These are phyloP conservation scores for Myiothlypis chrysogaster DNA, from an alignment of 2,797 vertebrate species.

Conservation along the genomic window DNA sequence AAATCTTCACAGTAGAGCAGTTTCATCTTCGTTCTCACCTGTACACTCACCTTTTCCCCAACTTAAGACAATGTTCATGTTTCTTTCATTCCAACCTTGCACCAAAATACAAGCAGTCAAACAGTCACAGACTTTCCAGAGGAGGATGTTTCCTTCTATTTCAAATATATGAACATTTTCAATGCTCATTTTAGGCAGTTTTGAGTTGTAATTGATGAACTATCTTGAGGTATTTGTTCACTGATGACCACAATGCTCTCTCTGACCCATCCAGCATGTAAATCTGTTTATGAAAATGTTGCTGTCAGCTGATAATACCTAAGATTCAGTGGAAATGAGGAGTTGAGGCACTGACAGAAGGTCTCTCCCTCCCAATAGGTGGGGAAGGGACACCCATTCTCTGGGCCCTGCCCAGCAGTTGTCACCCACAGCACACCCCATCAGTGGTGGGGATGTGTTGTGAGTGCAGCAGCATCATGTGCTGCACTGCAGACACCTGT, in stretches of 20 bases:
- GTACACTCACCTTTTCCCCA: neutral
- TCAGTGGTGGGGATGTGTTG: accelerated
- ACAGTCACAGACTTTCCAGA: neutral
- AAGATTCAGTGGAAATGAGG: neutral
- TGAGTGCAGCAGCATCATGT: accelerated
- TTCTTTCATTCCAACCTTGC: neutral
- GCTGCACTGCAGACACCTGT: neutral
- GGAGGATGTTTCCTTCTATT: neutral
- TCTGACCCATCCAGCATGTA: accelerated
- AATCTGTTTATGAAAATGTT: neutral
- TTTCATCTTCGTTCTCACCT: neutral
- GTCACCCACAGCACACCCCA: neutral
- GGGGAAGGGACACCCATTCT: neutral
- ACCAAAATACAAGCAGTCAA: neutral
- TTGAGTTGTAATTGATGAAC: neutral
- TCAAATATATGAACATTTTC: neutral
- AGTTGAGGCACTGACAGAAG: neutral
- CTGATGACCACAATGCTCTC: neutral
- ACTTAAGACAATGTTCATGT: neutral
- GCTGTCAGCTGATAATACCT: neutral
- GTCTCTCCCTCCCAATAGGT: neutral
- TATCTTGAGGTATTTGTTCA: neutral
- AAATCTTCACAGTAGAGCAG: neutral
- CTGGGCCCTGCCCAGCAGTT: neutral
- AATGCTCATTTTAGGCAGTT: neutral